Evolutionary conservation across 1,140 invertebrate species (phyloP).

Genomic region (Procambarus virginalis): DNA sequence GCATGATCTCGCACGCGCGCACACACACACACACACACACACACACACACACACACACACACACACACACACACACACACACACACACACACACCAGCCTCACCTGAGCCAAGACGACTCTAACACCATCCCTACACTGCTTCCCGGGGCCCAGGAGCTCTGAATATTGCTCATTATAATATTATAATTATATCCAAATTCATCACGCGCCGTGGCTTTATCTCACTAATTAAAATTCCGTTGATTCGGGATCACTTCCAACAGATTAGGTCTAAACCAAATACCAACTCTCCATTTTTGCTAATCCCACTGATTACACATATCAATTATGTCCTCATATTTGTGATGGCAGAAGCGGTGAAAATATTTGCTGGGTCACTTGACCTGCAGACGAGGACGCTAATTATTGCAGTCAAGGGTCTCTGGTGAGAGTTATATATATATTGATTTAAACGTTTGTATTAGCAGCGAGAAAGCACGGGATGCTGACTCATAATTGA

Average conservation of each 20-base stretch:
- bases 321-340: background rate
- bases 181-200: slow-evolving; percentile 3
- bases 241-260: slow-evolving; percentile 5
- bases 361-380: background rate
- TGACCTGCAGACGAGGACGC: background rate
- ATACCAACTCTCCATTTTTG: slow-evolving; percentile 30
- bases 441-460: too few species aligned
- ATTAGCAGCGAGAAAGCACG: too few species aligned
- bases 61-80: too few species aligned
- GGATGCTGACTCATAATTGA: too few species aligned
- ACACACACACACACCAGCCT: too few species aligned
- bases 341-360: background rate
- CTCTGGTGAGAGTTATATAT: too few species aligned
- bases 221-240: slow-evolving; percentile 21
- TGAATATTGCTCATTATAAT: background rate
- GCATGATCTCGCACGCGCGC: too few species aligned
- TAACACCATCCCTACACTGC: background rate
- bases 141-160: background rate
- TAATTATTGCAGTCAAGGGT: background rate
- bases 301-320: background rate
- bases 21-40: too few species aligned
- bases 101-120: too few species aligned
- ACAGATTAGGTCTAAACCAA: slow-evolving; percentile 27
- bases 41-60: too few species aligned
- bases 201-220: background rate